These are phyloP conservation scores for Dastarcus helophoroides DNA, from an alignment of 2,888 invertebrate genomes.

Conservation along the genomic window DNA sequence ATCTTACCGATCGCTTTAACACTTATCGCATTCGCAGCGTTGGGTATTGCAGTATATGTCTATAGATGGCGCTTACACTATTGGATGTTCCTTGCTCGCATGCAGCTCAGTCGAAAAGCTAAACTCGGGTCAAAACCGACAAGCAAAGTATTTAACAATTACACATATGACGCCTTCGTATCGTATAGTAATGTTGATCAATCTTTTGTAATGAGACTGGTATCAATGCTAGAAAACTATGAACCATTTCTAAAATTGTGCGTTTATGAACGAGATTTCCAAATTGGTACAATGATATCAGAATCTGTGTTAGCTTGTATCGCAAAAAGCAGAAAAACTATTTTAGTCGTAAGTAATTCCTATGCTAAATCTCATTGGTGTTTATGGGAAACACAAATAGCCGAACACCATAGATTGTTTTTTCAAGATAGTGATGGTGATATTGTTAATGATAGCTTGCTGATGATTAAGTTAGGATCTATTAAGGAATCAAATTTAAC, in stretches of 20 bases:
- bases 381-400: conserved; percentile 57
- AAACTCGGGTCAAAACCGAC: conserved; percentile 24
- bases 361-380: conserved; percentile 65
- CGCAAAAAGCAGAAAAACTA: conserved; percentile 49
- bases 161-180: conserved; percentile 49
- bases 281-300: conserved; percentile 50
- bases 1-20: conserved; percentile 16
- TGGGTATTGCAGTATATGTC: conserved; percentile 33
- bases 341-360: conserved; percentile 54
- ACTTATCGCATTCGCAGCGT: conserved; percentile 37
- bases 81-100: conserved; percentile 45
- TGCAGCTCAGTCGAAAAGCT: conserved; percentile 40
- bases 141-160: conserved; percentile 26
- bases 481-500: conserved; percentile 44
- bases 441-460: conserved; percentile 44
- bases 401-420: conserved; percentile 52
- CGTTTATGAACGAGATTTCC: conserved; percentile 58
- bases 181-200: conserved; percentile 50
- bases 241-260: conserved; percentile 51
- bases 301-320: conserved; percentile 56
- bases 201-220: conserved; percentile 49
- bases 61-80: conserved; percentile 42
- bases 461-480: conserved; percentile 51
- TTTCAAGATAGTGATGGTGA: conserved; percentile 41
- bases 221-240: conserved; percentile 47